A percentile compares a stretch with the other conserved stretches of the same genome.
phyloP scores from a whole-genome alignment of 2,888 invertebrate genomes.

The Leptinotarsa rubiginosa region DNA sequence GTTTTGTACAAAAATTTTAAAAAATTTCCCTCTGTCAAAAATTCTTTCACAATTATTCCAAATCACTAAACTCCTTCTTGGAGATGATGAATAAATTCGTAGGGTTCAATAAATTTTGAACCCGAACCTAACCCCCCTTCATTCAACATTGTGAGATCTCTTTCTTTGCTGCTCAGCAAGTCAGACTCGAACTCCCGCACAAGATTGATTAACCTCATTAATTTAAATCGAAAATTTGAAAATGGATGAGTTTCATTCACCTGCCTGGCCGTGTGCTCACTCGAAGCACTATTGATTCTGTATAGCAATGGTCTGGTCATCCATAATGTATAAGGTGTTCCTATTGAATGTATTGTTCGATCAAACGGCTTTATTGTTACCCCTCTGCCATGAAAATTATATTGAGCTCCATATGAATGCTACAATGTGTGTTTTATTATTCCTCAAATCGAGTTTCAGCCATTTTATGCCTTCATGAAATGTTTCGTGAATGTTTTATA shows the following conservation, averaged over 20 bases:
- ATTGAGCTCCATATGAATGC: constrained; percentile 31
- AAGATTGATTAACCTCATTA: constrained; percentile 29
- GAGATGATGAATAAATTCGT: background rate
- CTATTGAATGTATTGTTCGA: constrained; percentile 38
- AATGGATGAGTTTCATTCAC: constrained; percentile 24
- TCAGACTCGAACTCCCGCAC: background rate
- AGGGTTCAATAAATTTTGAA: background rate
- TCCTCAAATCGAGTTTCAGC: constrained; percentile 32
- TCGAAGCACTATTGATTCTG: constrained; percentile 22
- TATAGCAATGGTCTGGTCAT: constrained; percentile 31
- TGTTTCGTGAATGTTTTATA: constrained; percentile 5
- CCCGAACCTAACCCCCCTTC: background rate
- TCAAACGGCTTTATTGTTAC: constrained; percentile 38
- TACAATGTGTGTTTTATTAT: constrained; percentile 41
- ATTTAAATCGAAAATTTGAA: constrained; percentile 35
- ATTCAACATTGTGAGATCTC: background rate
- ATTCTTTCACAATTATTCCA: background rate
- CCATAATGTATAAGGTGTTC: constrained; percentile 37
- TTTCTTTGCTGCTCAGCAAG: background rate
- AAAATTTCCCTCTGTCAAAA: background rate
- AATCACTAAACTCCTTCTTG: background rate
- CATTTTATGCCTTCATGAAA: constrained; percentile 21
- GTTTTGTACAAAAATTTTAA: background rate
- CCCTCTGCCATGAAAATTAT: constrained; percentile 39
- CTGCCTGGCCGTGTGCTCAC: constrained; percentile 10